These are phyloP conservation scores for Syrmaticus mikado DNA, from an alignment of 2,113 vertebrate genomes.

Conservation along the genomic window DNA sequence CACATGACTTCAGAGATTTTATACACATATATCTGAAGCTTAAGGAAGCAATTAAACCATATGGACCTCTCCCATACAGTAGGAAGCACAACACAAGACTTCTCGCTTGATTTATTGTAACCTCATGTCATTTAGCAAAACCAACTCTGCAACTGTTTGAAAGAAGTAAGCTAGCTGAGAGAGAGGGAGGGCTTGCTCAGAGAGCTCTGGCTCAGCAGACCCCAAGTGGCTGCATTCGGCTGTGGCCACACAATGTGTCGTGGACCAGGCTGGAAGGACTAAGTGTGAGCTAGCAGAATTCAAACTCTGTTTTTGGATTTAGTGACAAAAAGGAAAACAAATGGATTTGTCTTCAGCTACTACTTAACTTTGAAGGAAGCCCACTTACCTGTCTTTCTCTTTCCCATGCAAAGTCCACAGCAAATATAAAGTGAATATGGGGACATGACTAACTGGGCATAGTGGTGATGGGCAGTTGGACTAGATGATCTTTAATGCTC, in stretches of 20 bases:
- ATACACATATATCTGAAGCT: slow-evolving; percentile 31
- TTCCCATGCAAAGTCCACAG: background rate
- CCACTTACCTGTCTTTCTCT: background rate
- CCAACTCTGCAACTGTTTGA: slow-evolving; percentile 41
- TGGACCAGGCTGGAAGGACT: background rate
- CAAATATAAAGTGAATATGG: background rate
- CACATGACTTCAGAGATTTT: slow-evolving; percentile 46
- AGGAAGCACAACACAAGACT: slow-evolving; percentile 42
- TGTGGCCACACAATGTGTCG: rapidly evolving
- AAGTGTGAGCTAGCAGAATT: background rate
- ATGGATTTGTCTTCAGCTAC: background rate
- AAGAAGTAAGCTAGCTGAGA: slow-evolving; percentile 42
- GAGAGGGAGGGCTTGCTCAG: background rate
- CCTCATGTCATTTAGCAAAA: slow-evolving; percentile 60
- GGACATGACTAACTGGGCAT: too few relatives aligned
- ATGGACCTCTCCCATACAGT: slow-evolving; percentile 53
- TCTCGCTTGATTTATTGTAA: slow-evolving; percentile 68
- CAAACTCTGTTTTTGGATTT: background rate
- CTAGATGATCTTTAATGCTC: too few relatives aligned
- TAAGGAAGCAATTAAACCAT: slow-evolving; percentile 59
- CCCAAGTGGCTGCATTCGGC: rapidly evolving
- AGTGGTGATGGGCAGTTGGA: too few relatives aligned
- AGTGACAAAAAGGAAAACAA: background rate
- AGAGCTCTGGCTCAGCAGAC: slow-evolving; percentile 1
- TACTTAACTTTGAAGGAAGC: background rate